Evolutionary conservation across 2,888 invertebrate species (phyloP).

Genomic region (Hoplodrina blanda): DNA sequence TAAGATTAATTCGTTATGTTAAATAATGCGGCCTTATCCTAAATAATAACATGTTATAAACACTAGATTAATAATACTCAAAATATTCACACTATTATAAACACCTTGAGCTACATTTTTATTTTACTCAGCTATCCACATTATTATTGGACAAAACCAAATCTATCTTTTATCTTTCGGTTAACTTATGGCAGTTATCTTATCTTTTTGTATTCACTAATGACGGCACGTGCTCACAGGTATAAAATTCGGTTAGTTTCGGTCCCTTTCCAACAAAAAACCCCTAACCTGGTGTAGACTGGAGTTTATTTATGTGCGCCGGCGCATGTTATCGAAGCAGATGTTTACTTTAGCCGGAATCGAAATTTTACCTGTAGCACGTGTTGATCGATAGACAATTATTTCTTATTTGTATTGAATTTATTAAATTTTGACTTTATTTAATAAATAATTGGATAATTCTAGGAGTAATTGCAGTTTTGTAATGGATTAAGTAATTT

Average conservation of each 20-base stretch:
- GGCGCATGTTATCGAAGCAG: constrained; percentile 69
- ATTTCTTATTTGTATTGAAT: constrained; percentile 56
- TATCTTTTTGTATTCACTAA: constrained; percentile 68
- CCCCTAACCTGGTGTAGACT: constrained; percentile 50
- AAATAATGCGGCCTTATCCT: not conserved
- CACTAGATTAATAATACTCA: constrained; percentile 1
- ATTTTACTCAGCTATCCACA: not conserved
- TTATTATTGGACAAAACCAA: constrained; percentile 36
- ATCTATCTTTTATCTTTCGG: constrained; percentile 62
- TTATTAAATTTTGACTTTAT: constrained; percentile 28
- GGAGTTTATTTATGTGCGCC: constrained; percentile 64
- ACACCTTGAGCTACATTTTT: constrained; percentile 13
- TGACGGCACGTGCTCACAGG: constrained; percentile 77
- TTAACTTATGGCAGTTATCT: constrained; percentile 66
- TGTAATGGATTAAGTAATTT: too few relatives aligned
- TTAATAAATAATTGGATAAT: too few relatives aligned
- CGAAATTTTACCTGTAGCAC: constrained; percentile 64
- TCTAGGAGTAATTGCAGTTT: too few relatives aligned
- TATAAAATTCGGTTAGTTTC: constrained; percentile 70
- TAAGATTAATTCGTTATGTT: not conserved
- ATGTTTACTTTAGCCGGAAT: constrained; percentile 70
- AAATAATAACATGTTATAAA: not conserved
- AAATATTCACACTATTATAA: constrained; percentile 2
- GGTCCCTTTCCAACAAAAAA: constrained; percentile 61
- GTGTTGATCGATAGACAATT: constrained; percentile 68